Percentiles rank a stretch among this genome's conserved stretches.
Conservation (phyloP, 2,113 vertebrate genomes). For the Thymallus thymallus region DNA sequence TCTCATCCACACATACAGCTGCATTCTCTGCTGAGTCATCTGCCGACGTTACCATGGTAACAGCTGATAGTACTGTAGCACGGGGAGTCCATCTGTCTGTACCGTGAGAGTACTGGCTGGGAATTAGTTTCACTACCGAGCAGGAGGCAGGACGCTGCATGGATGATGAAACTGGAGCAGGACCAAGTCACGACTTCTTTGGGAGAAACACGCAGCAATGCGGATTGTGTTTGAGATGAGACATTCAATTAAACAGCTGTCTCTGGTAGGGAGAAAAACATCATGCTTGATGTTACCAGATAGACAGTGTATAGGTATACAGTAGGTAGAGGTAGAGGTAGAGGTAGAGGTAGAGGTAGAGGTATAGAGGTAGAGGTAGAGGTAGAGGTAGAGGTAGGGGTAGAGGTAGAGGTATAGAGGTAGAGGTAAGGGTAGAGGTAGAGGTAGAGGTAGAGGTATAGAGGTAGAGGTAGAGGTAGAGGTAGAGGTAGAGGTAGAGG, state of each 20-base stretch:
- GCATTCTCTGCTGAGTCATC: conserved; percentile 22
- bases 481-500: too few species aligned
- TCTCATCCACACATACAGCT: background rate
- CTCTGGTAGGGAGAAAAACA: background rate
- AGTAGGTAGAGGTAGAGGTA: background rate
- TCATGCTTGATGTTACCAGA: background rate
- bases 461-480: too few species aligned
- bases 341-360: too few species aligned
- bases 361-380: too few species aligned
- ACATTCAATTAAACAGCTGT: too few species aligned
- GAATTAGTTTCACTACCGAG: background rate
- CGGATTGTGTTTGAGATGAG: background rate
- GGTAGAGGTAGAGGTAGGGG: too few species aligned
- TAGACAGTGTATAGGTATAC: background rate
- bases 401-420: too few species aligned
- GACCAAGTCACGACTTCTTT: conserved; percentile 13
- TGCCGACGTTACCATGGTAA: conserved; percentile 10
- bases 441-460: too few species aligned
- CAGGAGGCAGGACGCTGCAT: background rate
- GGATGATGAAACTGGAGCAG: background rate
- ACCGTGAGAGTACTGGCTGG: background rate
- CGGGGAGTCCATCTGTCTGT: background rate
- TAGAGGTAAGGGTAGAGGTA: too few species aligned
- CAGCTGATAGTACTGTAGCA: background rate
- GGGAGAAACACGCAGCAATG: background rate